These are phyloP conservation scores for Trogon melanurus DNA, from an alignment of 2,113 vertebrate genomes.

Conservation along the genomic window DNA sequence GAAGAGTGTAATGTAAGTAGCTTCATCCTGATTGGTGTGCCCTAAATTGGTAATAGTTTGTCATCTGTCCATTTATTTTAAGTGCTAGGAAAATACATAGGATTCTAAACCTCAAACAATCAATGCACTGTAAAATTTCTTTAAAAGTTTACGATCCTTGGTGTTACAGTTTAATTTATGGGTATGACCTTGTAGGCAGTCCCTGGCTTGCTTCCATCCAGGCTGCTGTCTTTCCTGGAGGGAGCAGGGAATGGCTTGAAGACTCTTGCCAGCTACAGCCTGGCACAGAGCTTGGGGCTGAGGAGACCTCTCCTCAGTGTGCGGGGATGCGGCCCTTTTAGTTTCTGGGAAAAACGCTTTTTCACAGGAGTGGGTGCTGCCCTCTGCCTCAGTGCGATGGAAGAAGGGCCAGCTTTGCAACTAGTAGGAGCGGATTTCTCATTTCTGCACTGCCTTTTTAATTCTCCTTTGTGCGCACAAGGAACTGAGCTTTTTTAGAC, in stretches of 20 bases:
- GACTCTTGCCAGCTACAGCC: not conserved
- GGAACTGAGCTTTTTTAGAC: not conserved
- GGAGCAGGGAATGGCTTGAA: not conserved
- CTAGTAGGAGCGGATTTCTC: not conserved
- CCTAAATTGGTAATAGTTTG: not conserved
- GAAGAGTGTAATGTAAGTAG: not conserved
- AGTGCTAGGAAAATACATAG: not conserved
- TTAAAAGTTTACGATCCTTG: not conserved
- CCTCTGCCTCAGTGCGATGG: not conserved
- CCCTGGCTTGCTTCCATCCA: not conserved
- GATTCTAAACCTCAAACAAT: not conserved
- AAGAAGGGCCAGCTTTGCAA: not conserved
- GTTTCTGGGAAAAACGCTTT: fast-evolving
- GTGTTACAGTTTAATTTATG: not conserved
- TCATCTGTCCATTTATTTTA: not conserved
- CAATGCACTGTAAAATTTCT: not conserved
- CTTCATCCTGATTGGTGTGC: not conserved
- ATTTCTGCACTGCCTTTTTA: not conserved
- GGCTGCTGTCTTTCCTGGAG: not conserved
- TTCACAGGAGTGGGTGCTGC: not conserved
- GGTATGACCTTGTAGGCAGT: not conserved
- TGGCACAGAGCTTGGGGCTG: fast-evolving
- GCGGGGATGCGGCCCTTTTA: fast-evolving
- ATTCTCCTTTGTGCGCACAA: not conserved
- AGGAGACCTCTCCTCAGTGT: not conserved